phyloP scores from a whole-genome alignment of 2,113 vertebrate genomes.

The Scatophagus argus region DNA sequence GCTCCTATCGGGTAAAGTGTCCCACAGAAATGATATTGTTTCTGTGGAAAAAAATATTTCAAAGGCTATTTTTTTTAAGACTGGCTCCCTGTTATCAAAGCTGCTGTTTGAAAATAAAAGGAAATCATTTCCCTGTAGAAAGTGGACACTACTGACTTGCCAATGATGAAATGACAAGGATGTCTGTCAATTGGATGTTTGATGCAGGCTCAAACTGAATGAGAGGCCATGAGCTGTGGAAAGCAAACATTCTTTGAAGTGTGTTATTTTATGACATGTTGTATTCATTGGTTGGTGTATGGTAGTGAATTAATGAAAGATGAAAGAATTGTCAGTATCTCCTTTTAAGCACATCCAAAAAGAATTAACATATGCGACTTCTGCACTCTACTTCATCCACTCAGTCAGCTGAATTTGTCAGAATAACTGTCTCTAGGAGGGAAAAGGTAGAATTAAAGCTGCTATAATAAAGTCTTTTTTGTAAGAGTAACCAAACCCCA shows the following conservation, averaged over 20 bases:
- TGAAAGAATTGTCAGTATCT: constrained; percentile 39
- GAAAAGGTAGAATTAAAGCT: neutral
- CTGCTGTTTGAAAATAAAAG: constrained; percentile 52
- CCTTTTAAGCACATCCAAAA: constrained; percentile 52
- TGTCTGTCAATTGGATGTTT: constrained; percentile 72
- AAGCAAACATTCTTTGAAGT: constrained; percentile 70
- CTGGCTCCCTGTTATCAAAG: constrained; percentile 58
- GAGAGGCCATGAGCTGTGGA: constrained; percentile 42
- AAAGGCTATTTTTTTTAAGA: constrained; percentile 32
- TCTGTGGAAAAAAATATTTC: constrained; percentile 29
- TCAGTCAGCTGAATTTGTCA: constrained; percentile 8
- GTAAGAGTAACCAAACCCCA: too few relatives aligned
- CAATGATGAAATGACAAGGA: constrained; percentile 66
- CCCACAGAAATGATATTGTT: constrained; percentile 1
- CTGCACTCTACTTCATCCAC: constrained; percentile 22
- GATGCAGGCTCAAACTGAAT: constrained; percentile 61
- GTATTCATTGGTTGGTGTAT: constrained; percentile 54
- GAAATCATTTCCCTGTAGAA: constrained; percentile 44
- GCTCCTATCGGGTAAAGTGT: constrained; percentile 5
- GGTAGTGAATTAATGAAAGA: constrained; percentile 58
- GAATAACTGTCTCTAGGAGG: neutral
- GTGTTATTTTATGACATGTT: constrained; percentile 61
- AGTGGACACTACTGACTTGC: constrained; percentile 62
- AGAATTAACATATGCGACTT: constrained; percentile 51
- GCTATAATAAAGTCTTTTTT: neutral